Percentiles rank a stretch among this genome's conserved stretches.
These are phyloP conservation scores for Athene noctua DNA, from an alignment of 2,113 vertebrate species.

Conservation along the genomic window DNA sequence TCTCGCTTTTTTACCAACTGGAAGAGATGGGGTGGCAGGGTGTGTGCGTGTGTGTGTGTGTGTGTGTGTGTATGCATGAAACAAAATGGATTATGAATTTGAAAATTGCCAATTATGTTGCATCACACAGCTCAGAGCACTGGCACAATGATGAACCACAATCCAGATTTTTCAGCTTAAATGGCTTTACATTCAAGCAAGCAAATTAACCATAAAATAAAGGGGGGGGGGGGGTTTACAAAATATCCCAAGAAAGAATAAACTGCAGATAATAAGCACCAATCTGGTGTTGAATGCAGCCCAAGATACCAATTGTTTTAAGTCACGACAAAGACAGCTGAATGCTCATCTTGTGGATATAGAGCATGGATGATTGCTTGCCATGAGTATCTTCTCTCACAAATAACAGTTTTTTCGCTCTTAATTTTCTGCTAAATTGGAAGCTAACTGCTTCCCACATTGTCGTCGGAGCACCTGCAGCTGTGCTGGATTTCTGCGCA, in stretches of 20 bases:
- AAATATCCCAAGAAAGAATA: constrained; percentile 87
- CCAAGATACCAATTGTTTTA: constrained; percentile 88
- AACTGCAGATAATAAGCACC: constrained; percentile 85
- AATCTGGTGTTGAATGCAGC: constrained; percentile 86
- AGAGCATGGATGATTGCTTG: constrained; percentile 83
- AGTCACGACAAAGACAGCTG: constrained; percentile 89
- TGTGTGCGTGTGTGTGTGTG: not conserved
- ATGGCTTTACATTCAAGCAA: constrained; percentile 85
- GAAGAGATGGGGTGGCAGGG: not conserved
- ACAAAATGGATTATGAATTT: constrained; percentile 81
- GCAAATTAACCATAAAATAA: constrained; percentile 86
- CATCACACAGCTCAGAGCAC: constrained; percentile 80
- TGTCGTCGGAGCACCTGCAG: constrained; percentile 87
- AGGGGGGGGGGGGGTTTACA: constrained; percentile 50
- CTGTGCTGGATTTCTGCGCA: constrained; percentile 85
- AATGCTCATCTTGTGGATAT: constrained; percentile 82
- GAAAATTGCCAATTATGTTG: constrained; percentile 82
- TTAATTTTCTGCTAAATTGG: constrained; percentile 94
- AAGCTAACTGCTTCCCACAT: constrained; percentile 89
- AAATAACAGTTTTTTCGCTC: constrained; percentile 89
- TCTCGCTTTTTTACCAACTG: not conserved
- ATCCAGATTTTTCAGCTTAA: constrained; percentile 85
- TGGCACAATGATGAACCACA: constrained; percentile 72
- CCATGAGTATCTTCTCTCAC: constrained; percentile 89
- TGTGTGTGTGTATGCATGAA: not conserved